Evolutionary conservation across 2,888 invertebrate species (phyloP), one percentile per base, ranked within the genome.

Genomic region (Phengaris arion): DNA sequence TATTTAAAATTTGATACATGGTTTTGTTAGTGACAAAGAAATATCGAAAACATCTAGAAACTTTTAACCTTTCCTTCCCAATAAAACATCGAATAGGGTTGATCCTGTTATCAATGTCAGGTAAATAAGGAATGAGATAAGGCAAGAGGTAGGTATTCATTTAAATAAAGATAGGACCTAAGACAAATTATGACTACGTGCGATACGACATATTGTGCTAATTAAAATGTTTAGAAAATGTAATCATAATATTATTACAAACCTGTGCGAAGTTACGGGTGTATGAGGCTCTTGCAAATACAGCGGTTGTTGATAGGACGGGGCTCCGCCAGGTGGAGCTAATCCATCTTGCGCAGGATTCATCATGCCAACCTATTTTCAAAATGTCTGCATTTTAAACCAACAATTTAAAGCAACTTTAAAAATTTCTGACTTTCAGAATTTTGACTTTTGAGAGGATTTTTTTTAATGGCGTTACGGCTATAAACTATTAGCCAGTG

Each of bases 261-360:
- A 93, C 93, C 91, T 88, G 82, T 93, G 93, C 72, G 92, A 85
- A 73, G 93, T 93, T 74, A 93, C 93, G 75, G 93, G 93, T 12
- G 93, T 90, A 75, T 93, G 93, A 46, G 93, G 93, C 81, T 93
- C 93, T 86, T 95, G 95, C 80, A 96, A 91, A 84, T 96, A 96
- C 48, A 96, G 88, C 72, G 96, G 96, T 85, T 96, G 96, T 85
- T 96, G 96, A 86, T 96, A 96, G 0, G 94, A 94, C 9, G 94
- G 94, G 12, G 94, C 93, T 45, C 95, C 95, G 78, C 94, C 95
- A 57, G 95, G 94, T 75, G 95, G 94, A 80, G 94, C 93, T 80
- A 95, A 85, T 52, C 95, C 94, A 80, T 95, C 95, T 84, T 95
- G 94, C 46, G 95, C 95, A 74, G 95, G 95, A 83, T 95, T 95